Evolutionary conservation across 2,888 invertebrate genomes (phyloP), one percentile per base, ranked within the genome.

Genomic region (Temnothorax rugatulus): DNA sequence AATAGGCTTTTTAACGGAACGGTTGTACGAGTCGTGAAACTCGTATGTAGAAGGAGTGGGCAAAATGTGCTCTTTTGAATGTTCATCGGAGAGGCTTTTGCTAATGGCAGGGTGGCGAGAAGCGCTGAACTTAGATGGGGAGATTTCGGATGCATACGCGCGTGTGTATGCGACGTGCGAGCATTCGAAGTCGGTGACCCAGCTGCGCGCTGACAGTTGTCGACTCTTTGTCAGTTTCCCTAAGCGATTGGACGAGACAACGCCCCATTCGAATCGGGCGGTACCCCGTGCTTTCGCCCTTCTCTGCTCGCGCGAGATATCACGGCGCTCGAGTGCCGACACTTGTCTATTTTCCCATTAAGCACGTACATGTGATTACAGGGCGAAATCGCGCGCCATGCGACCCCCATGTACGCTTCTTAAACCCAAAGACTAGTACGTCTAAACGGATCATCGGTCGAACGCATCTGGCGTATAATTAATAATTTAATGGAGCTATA

Each of bases 141-240:
- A 82, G 79, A 74, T 83, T 71, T 71, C 63, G 57, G 25, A 41
- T 25, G n/a, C 47, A 57, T 59, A 74, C 68, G 59, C 63, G 52
- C 47, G 29, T 38, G 64, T 54, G 44, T 68, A 76, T 44, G 66
- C 59, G 84, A 82, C 73, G 85, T 74, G 86, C 86, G 77, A 86
- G 76, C 86, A 87, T 90, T 91, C 84, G 84, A 90, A 91, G 84
- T 91, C 86, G 89, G 91, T 91, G 91, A 91, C 91, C 92, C 93
- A 93, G 93, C 93, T 93, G 93, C 90, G 85, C 88, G 86, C 89
- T 88, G 91, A 93, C 93, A 92, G 92, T 93, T 92, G 93, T 91
- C 91, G 93, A 91, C 91, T 91, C 93, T 93, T 93, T 93, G 93
- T 93, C 92, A 92, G 93, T 93, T 93, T 93, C 90, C 91, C 91